phyloP scores from a whole-genome alignment of 2,888 invertebrate genomes.

The Boloria euphrosyne region DNA sequence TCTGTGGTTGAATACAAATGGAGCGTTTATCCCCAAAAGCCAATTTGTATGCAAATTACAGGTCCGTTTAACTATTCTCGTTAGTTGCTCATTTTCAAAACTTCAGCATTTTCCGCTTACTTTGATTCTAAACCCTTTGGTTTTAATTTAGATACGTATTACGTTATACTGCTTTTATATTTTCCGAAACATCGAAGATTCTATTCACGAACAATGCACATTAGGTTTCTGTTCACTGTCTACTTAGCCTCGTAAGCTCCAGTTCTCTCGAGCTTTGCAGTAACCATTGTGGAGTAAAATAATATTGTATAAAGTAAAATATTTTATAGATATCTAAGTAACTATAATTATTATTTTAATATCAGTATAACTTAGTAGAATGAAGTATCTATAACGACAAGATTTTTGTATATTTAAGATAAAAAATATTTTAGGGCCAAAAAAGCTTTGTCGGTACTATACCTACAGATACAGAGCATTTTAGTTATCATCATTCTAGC shows the following conservation, averaged over 20 bases:
- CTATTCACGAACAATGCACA: slow-evolving; percentile 13
- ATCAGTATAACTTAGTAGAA: neutral
- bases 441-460: too few relatives aligned
- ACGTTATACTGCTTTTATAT: slow-evolving; percentile 3
- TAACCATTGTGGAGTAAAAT: neutral
- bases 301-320: too few relatives aligned
- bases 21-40: slow-evolving; percentile 80
- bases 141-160: slow-evolving; percentile 22
- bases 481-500: neutral
- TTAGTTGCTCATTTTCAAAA: slow-evolving; percentile 81
- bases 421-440: too few relatives aligned
- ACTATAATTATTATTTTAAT: too few relatives aligned
- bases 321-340: too few relatives aligned
- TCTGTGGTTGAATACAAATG: slow-evolving; percentile 81
- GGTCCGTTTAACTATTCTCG: slow-evolving; percentile 80
- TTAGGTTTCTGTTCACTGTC: slow-evolving; percentile 21
- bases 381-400: neutral
- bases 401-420: too few relatives aligned
- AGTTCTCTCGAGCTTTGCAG: slow-evolving; percentile 13
- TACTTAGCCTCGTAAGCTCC: slow-evolving; percentile 17
- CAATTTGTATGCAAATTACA: slow-evolving; percentile 82
- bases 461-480: neutral
- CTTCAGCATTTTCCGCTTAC: slow-evolving; percentile 68
- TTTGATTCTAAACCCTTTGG: slow-evolving; percentile 54
- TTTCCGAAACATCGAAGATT: slow-evolving; percentile 6